Evolutionary conservation across 2,113 vertebrate species (phyloP).

Genomic region (Cairina moschata): DNA sequence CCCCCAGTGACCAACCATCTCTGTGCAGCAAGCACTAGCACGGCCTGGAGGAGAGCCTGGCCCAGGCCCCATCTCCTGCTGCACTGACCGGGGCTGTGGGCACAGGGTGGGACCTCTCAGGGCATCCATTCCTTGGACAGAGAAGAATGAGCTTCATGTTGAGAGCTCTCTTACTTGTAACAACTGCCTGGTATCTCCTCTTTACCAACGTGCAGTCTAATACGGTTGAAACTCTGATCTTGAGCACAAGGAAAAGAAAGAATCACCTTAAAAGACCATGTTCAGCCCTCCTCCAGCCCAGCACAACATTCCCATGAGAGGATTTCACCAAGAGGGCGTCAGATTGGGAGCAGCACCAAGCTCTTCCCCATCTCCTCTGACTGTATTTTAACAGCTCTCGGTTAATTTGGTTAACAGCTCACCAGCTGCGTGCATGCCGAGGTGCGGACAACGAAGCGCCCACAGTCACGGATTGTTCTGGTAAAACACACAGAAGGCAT

Average conservation of each 20-base stretch:
- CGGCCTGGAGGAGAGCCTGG: not conserved
- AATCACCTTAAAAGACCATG: not conserved
- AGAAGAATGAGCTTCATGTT: not conserved
- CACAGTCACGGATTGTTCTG: not conserved
- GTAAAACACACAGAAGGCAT: conserved; percentile 25
- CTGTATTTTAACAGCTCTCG: not conserved
- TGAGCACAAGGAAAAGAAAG: not conserved
- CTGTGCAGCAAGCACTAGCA: not conserved
- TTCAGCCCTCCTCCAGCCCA: not conserved
- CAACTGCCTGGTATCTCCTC: not conserved
- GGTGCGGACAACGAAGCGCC: not conserved
- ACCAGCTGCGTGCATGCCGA: not conserved
- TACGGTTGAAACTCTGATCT: not conserved
- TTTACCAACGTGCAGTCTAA: not conserved
- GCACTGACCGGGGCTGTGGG: not conserved
- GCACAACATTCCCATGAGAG: rapidly evolving
- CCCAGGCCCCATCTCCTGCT: not conserved
- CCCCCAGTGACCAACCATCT: not conserved
- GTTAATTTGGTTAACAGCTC: not conserved
- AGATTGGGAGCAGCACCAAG: no score
- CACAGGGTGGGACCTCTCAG: not conserved
- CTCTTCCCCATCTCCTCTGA: not conserved
- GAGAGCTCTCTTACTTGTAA: not conserved
- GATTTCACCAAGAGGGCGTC: not conserved
- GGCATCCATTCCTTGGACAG: not conserved